Base-by-base conservation (phyloP, 1,140 invertebrate species). In the Branchinecta lindahli region DNA sequence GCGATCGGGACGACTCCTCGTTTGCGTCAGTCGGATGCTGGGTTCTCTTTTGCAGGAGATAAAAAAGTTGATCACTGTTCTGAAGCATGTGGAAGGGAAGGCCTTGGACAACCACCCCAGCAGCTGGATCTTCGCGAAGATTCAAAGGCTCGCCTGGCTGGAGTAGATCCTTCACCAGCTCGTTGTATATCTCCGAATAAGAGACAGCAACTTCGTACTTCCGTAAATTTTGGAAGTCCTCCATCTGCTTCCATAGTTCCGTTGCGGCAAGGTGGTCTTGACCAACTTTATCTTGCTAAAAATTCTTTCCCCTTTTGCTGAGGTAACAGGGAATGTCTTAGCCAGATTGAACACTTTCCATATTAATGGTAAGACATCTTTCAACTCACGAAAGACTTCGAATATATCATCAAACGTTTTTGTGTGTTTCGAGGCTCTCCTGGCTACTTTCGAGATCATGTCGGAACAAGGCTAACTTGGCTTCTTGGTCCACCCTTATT, bases 1-100 rank as follows among this genome's bases (percentile, higher is more conserved):
- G 96, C 70, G 94, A 98, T 70, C 96, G 83, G 3, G 93, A 96
- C 69, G 94, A 97, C 74, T 96, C 94, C 33, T 92, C 87, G 80
- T 99, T 99, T 6, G 94, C 92, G 80, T 96, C 94, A 0, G 96
- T 99, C 0, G 96, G 93, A 82, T 98, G 95, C 75, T 98, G 95
- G 0, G 94, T 94, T 67, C 96, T 82, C 77, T 94, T 89, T 61
- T 89, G 84, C 61, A 98, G 78, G 75, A 97, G 83, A 46, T 85
- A 81, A 72, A 98, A 85, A 1, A 99, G 82, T 79, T 96, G 85
- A 21, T 90, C 84, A 0, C 90, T 87, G 75, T 83, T 87, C 45
- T 83, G 81, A 44, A 94, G 94, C 71, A 84, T 83, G 70, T 88
- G 85, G 1, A 88, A 77, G 44, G 87, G 87, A 0, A 98, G 82